Percentiles rank a stretch among this genome's conserved stretches.
These are phyloP conservation scores for Athene cunicularia DNA, from an alignment of 2,113 vertebrate species.

Conservation along the genomic window DNA sequence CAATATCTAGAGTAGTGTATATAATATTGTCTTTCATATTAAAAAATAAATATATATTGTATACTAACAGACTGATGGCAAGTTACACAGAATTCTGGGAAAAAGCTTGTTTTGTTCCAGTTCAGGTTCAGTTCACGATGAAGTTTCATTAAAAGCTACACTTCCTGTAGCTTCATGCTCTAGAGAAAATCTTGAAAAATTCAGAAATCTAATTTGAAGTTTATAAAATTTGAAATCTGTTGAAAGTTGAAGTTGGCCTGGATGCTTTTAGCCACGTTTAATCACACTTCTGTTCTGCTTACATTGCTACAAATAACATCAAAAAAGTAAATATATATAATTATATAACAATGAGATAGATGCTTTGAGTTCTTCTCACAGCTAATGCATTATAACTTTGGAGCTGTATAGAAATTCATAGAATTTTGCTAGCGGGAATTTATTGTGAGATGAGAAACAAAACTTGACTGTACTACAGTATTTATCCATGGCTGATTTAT, in stretches of 20 bases:
- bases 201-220: not conserved
- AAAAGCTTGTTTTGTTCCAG: not conserved
- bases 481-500: not conserved
- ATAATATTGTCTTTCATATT: not conserved
- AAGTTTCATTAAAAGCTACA: not conserved
- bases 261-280: not conserved
- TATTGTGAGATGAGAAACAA: not conserved
- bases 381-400: not conserved
- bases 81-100: not conserved
- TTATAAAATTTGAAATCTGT: not conserved
- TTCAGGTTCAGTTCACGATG: not conserved
- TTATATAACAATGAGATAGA: not conserved
- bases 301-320: not conserved
- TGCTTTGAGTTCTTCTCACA: not conserved
- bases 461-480: not conserved
- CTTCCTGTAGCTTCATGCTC: not conserved
- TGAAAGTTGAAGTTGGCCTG: not conserved
- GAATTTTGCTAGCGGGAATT: not conserved
- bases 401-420: not conserved
- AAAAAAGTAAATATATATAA: not conserved
- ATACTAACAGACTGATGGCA: not conserved
- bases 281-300: not conserved
- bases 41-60: not conserved
- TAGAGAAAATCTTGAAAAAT: not conserved
- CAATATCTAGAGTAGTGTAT: not conserved